Evolutionary conservation across 2,888 invertebrate species (phyloP).

Genomic region (Apantesis nais): DNA sequence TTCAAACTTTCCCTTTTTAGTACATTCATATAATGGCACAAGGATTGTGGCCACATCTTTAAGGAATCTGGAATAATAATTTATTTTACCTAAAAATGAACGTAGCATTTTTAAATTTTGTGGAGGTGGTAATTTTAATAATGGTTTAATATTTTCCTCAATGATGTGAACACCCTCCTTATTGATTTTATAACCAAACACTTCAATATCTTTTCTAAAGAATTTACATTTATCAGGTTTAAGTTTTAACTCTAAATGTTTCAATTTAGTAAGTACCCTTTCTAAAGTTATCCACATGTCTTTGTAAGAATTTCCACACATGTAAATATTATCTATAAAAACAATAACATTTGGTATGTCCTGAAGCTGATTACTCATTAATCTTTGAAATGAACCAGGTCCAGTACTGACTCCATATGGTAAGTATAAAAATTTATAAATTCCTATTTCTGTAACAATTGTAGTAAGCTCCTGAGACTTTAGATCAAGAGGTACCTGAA

Average conservation of each 20-base stretch:
- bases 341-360: background rate
- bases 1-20: too few species aligned
- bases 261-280: background rate
- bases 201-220: background rate
- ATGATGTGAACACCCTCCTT: background rate
- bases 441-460: background rate
- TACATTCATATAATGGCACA: too few species aligned
- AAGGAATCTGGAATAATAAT: too few species aligned
- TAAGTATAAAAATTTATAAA: background rate
- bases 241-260: too few species aligned
- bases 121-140: background rate
- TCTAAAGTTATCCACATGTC: background rate
- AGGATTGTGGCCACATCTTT: too few species aligned
- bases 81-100: too few species aligned
- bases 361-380: background rate
- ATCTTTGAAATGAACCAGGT: background rate
- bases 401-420: slow-evolving; percentile 1
- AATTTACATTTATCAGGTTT: background rate
- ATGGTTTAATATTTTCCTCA: background rate
- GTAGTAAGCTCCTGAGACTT: background rate
- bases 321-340: slow-evolving; percentile 1
- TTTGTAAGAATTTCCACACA: background rate
- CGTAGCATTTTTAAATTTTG: too few species aligned
- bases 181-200: background rate
- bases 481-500: background rate